Evolutionary conservation across 1,140 invertebrate genomes (phyloP).

Genomic region (Apis laboriosa): DNA sequence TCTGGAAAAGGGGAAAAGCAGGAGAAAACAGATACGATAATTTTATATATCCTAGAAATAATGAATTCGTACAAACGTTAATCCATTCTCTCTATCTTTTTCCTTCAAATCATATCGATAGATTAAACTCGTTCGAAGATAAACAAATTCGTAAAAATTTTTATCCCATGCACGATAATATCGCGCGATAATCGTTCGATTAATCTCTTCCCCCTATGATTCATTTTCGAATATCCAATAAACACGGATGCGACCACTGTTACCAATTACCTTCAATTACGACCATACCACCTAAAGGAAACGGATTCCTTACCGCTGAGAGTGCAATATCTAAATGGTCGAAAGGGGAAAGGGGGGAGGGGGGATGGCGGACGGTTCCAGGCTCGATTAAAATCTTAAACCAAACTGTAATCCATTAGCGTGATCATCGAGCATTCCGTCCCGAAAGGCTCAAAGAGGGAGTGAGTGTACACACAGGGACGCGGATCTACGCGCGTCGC

Average conservation of each 20-base stretch:
- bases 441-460: background rate
- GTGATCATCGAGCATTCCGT: background rate
- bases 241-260: background rate
- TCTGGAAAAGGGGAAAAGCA: too few species aligned
- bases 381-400: constrained; percentile 1
- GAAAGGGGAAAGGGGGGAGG: background rate
- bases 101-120: too few species aligned
- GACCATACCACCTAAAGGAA: background rate
- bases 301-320: background rate
- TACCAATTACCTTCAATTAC: constrained; percentile 8
- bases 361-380: too few species aligned
- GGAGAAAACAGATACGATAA: too few species aligned
- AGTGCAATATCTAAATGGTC: constrained; percentile 18
- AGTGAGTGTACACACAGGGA: background rate
- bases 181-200: too few species aligned
- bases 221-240: background rate
- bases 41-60: too few species aligned
- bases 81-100: background rate
- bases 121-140: too few species aligned
- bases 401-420: constrained; percentile 30
- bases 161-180: too few species aligned
- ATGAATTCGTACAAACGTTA: too few species aligned
- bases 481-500: background rate
- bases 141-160: too few species aligned
- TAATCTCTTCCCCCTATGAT: background rate